A percentile compares a stretch with the other conserved stretches of the same genome.
These are phyloP conservation scores for Melitaea cinxia DNA, from an alignment of 1,140 invertebrate genomes.

Conservation along the genomic window DNA sequence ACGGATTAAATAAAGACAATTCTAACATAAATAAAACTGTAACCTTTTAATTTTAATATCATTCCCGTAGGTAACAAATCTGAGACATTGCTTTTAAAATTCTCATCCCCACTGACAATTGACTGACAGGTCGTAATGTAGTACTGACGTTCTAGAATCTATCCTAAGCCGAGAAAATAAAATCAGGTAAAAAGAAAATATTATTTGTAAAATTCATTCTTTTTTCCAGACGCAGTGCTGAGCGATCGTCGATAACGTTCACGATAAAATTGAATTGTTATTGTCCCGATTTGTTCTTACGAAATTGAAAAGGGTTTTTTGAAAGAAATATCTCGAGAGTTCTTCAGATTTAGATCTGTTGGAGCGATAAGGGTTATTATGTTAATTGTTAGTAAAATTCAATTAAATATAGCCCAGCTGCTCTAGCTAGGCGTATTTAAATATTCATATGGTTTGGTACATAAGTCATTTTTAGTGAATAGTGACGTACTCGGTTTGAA, in stretches of 20 bases:
- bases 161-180: constrained; percentile 54
- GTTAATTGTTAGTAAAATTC: neutral
- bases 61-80: neutral
- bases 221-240: constrained; percentile 31
- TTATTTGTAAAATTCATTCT: too few species aligned
- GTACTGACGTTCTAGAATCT: too few species aligned
- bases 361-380: constrained; percentile 3
- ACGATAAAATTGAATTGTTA: constrained; percentile 45
- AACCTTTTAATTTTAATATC: too few species aligned
- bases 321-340: constrained; percentile 16
- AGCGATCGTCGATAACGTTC: constrained; percentile 35
- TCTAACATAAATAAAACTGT: too few species aligned
- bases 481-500: neutral
- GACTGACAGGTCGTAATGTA: neutral
- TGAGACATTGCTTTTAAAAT: neutral
- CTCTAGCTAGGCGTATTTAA: neutral
- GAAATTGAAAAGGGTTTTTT: constrained; percentile 34
- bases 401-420: neutral
- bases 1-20: too few species aligned
- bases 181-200: constrained; percentile 25
- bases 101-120: neutral
- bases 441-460: too few species aligned
- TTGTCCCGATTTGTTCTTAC: constrained; percentile 43
- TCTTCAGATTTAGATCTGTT: constrained; percentile 23
- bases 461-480: neutral